phyloP scores from a whole-genome alignment of 2,113 vertebrate species.

The Talpa occidentalis region DNA sequence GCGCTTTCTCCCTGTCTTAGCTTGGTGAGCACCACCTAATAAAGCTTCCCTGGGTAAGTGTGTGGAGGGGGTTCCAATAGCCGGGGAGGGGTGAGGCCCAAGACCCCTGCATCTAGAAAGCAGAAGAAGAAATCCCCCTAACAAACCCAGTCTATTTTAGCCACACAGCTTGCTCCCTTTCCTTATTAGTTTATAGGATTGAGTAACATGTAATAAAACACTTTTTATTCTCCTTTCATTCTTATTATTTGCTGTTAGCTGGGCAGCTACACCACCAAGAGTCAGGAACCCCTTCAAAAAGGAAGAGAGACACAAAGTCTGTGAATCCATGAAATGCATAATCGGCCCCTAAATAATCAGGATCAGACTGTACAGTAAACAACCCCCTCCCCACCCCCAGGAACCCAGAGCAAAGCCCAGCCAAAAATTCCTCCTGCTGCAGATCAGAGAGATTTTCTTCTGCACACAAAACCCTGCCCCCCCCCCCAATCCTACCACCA shows the following conservation, averaged over 20 bases:
- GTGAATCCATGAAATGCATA: constrained; percentile 3
- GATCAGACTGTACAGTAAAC: constrained; percentile 21
- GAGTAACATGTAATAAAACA: neutral
- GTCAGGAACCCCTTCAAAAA: constrained; percentile 30
- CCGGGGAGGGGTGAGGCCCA: too few species aligned
- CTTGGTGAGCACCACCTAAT: neutral
- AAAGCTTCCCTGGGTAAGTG: neutral
- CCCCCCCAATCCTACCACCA: neutral
- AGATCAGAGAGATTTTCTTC: neutral
- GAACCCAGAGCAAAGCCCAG: neutral
- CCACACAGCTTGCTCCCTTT: neutral
- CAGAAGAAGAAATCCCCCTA: neutral
- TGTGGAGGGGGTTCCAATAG: rapidly evolving
- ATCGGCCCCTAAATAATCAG: constrained; percentile 42
- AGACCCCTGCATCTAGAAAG: neutral
- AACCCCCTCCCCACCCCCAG: neutral
- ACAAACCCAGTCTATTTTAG: neutral
- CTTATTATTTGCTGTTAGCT: neutral
- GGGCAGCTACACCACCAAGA: neutral
- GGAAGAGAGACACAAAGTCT: constrained; percentile 9
- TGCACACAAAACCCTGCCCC: neutral
- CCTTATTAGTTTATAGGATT: neutral
- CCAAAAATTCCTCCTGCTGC: neutral
- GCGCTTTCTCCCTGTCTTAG: neutral
- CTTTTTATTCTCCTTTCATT: constrained; percentile 46